Percentiles rank a stretch among this genome's conserved stretches.
Conservation (phyloP, 2,888 invertebrate genomes). For the Lithophane leautieri region DNA sequence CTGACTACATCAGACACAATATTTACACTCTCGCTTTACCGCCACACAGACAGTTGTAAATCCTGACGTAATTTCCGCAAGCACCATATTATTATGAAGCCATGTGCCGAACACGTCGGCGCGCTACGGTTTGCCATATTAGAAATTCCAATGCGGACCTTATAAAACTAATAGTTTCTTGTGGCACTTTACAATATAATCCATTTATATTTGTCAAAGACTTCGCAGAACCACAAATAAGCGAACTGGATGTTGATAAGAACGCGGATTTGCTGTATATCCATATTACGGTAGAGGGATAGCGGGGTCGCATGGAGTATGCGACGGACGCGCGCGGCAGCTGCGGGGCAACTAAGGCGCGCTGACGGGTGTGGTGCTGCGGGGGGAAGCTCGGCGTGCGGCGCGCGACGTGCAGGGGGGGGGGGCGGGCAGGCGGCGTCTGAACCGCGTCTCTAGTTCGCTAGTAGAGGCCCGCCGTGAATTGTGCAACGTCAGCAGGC, state of each 20-base stretch:
- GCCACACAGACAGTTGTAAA: constrained; percentile 74
- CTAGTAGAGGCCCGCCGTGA: constrained; percentile 78
- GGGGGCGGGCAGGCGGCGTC: constrained; percentile 74
- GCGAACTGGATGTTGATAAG: constrained; percentile 88
- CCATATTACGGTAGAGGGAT: constrained; percentile 86
- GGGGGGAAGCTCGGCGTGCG: constrained; percentile 64
- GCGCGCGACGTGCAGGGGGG: constrained; percentile 62
- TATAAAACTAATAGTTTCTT: constrained; percentile 80
- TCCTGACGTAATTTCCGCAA: constrained; percentile 83
- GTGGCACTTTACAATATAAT: constrained; percentile 89
- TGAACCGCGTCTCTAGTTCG: constrained; percentile 81
- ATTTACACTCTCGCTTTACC: constrained; percentile 80
- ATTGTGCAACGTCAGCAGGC: constrained; percentile 87
- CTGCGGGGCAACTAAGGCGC: constrained; percentile 87
- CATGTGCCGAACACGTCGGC: constrained; percentile 90
- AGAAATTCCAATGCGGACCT: constrained; percentile 89
- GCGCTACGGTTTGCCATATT: constrained; percentile 85
- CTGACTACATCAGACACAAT: constrained; percentile 65
- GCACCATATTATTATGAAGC: constrained; percentile 86
- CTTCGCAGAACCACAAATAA: constrained; percentile 89
- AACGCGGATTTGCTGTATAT: constrained; percentile 88
- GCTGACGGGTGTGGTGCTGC: constrained; percentile 69
- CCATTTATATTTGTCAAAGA: constrained; percentile 89
- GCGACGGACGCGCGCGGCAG: constrained; percentile 89
- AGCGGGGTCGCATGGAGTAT: constrained; percentile 86